phyloP scores from a whole-genome alignment of 2,888 invertebrate genomes.

The Eupithecia abbreviata region DNA sequence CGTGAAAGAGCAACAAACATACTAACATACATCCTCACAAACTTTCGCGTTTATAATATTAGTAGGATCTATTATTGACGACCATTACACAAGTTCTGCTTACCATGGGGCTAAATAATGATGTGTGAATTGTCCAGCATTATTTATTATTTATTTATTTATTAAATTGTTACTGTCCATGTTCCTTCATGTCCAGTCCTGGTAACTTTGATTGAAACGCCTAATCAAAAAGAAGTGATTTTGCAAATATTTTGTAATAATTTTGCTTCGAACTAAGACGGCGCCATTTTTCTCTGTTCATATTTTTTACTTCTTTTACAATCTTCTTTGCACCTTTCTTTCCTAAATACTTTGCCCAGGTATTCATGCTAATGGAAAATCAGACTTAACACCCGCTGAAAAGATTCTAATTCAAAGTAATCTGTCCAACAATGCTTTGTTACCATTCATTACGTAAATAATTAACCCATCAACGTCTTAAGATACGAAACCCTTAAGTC shows the following conservation, averaged over 20 bases:
- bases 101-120: no score
- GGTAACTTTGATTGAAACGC: background rate
- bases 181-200: no score
- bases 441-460: background rate
- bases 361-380: background rate
- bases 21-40: no score
- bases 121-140: no score
- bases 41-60: no score
- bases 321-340: background rate
- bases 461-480: background rate
- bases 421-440: background rate
- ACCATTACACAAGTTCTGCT: no score
- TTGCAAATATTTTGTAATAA: slow-evolving; percentile 17
- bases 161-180: no score
- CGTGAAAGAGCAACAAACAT: no score
- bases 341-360: background rate
- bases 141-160: no score
- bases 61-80: no score
- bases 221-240: slow-evolving; percentile 15
- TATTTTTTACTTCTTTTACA: background rate
- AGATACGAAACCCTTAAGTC: background rate
- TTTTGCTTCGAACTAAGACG: slow-evolving; percentile 10
- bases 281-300: background rate
- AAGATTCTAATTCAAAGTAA: background rate
- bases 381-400: background rate